Percentiles rank a stretch among this genome's conserved stretches.
phyloP scores from a whole-genome alignment of 1,140 invertebrate species.

The Calephelis nemesis region DNA sequence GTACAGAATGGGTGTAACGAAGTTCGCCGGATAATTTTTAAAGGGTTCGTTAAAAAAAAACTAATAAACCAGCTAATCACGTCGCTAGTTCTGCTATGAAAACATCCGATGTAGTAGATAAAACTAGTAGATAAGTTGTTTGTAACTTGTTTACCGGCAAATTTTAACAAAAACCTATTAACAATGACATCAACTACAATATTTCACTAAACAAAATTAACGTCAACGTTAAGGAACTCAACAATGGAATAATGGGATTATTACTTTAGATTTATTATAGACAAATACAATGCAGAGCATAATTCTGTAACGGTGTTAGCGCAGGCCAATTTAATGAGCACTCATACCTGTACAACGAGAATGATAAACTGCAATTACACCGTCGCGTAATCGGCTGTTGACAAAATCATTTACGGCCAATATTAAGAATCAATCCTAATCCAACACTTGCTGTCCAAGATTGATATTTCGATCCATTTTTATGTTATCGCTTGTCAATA shows the following conservation, averaged over 20 bases:
- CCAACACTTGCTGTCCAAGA: too few species aligned
- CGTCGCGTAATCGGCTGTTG: not conserved
- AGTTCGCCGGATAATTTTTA: too few species aligned
- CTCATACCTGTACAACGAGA: conserved; percentile 15
- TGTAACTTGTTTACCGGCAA: not conserved
- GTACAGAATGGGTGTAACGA: too few species aligned
- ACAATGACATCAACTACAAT: conserved; percentile 31
- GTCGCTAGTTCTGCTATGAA: too few species aligned
- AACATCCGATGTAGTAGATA: too few species aligned
- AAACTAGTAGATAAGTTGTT: not conserved
- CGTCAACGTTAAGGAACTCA: conserved; percentile 35
- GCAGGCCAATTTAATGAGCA: conserved; percentile 42
- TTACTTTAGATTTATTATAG: conserved; percentile 45
- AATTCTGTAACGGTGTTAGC: conserved; percentile 39
- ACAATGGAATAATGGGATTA: conserved; percentile 45
- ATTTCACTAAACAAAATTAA: conserved; percentile 38
- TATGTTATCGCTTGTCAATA: too few species aligned
- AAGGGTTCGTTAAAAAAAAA: too few species aligned
- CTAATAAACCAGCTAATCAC: too few species aligned
- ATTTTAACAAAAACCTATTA: conserved; percentile 16
- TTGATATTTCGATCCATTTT: too few species aligned
- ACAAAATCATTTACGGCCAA: not conserved
- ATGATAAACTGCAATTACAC: conserved; percentile 23
- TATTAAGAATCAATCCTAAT: too few species aligned
- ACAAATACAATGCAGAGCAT: conserved; percentile 37